Evolutionary conservation across 2,113 vertebrate genomes (phyloP).

Genomic region (Ameiurus melas): DNA sequence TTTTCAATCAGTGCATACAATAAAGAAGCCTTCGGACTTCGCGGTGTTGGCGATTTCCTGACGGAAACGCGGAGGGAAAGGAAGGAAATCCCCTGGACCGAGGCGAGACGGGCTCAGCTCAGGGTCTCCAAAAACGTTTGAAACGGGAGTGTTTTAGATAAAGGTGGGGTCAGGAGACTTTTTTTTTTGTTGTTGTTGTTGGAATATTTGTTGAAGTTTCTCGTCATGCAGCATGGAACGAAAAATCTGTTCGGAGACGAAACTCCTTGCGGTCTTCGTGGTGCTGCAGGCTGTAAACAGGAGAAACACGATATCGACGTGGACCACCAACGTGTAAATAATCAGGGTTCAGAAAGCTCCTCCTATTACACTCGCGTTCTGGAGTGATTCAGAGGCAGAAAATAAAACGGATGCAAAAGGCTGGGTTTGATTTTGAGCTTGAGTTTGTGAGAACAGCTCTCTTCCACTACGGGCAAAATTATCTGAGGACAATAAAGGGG

Average conservation of each 20-base stretch:
- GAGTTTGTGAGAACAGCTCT: not conserved
- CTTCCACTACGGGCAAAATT: not conserved
- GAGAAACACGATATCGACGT: not conserved
- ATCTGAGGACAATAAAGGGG: not conserved
- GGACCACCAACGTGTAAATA: slow-evolving; percentile 21
- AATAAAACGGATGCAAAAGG: not conserved
- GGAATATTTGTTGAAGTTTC: not conserved
- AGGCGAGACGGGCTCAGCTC: slow-evolving; percentile 2
- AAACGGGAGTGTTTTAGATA: slow-evolving; percentile 15
- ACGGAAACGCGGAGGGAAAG: not conserved
- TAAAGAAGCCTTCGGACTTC: slow-evolving; percentile 2
- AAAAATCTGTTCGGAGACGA: slow-evolving; percentile 3
- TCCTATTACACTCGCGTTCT: too few species aligned
- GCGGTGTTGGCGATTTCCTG: slow-evolving; percentile 19
- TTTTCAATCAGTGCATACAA: slow-evolving; percentile 33
- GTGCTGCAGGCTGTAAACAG: slow-evolving; percentile 14
- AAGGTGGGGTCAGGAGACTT: not conserved
- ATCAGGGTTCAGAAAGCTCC: not conserved
- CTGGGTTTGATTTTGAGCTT: not conserved
- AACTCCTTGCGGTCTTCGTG: not conserved
- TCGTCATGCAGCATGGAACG: not conserved
- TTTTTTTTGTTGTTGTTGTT: too few species aligned
- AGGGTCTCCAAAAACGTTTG: not conserved
- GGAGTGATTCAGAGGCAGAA: not conserved
- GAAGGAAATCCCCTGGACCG: slow-evolving; percentile 27